Evolutionary conservation across 2,113 vertebrate genomes (phyloP).

Genomic region (Uropsilus gracilis): DNA sequence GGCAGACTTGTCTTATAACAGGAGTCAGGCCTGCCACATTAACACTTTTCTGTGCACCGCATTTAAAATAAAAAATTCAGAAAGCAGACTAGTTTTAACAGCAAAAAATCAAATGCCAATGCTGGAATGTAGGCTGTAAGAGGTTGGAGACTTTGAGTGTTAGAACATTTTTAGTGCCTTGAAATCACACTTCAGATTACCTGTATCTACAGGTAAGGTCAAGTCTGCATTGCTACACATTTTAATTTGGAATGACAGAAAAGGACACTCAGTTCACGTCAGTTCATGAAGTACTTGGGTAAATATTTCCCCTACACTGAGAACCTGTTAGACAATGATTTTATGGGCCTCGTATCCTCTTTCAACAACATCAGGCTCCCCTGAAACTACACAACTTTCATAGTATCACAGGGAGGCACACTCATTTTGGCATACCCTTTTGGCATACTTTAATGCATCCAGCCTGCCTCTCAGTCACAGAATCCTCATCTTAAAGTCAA

Average conservation of each 20-base stretch:
- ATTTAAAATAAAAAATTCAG: slow-evolving; percentile 29
- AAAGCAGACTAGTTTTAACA: neutral
- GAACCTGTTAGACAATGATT: neutral
- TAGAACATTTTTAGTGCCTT: neutral
- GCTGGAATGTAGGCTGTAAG: neutral
- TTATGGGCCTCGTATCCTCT: neutral
- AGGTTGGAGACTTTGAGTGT: neutral
- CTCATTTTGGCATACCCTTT: neutral
- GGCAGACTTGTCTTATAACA: neutral
- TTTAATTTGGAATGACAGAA: neutral
- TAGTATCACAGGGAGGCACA: neutral
- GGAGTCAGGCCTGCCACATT: neutral
- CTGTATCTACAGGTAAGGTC: neutral
- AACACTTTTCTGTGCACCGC: neutral
- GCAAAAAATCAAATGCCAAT: neutral
- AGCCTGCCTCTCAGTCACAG: neutral
- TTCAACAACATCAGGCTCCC: neutral
- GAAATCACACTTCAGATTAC: neutral
- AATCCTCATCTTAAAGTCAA: neutral
- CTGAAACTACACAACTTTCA: neutral
- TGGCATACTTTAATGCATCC: neutral
- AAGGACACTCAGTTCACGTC: neutral
- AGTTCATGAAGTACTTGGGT: neutral
- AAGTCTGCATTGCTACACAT: neutral
- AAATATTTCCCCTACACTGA: neutral